Conservation (phyloP, 1,140 invertebrate genomes). For the Habropoda laboriosa region DNA sequence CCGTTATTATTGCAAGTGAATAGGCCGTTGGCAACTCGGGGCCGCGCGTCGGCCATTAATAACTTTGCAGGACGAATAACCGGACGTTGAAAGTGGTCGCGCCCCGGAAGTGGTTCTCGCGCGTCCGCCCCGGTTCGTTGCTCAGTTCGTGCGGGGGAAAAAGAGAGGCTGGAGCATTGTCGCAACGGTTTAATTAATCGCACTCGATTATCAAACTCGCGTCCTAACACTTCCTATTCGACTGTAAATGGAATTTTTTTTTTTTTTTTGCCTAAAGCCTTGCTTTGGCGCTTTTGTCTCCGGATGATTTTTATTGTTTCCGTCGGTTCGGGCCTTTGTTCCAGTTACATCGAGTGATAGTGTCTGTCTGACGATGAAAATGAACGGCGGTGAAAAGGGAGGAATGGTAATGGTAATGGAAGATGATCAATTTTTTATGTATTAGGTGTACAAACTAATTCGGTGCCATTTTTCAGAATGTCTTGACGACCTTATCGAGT, state of each 20-base stretch:
- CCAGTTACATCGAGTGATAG: neutral
- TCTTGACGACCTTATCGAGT: no score
- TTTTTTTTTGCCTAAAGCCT: rapidly evolving
- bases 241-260: neutral
- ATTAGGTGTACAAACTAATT: no score
- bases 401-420: no score
- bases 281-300: neutral
- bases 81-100: slow-evolving; percentile 41
- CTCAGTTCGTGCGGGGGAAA: neutral
- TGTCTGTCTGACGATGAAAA: no score
- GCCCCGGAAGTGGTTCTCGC: slow-evolving; percentile 33
- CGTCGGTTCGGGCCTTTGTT: neutral
- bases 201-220: slow-evolving; percentile 15
- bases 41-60: slow-evolving; percentile 39
- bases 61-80: slow-evolving; percentile 50
- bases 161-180: slow-evolving; percentile 31
- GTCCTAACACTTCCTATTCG: neutral
- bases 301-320: neutral
- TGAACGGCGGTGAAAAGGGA: no score
- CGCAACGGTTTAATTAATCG: slow-evolving; percentile 36
- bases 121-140: neutral
- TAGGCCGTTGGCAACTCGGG: slow-evolving; percentile 21
- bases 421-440: no score
- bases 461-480: no score
- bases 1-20: slow-evolving; percentile 42